Evolutionary conservation across 2,888 invertebrate species (phyloP).

Genomic region (Orthosia gothica): DNA sequence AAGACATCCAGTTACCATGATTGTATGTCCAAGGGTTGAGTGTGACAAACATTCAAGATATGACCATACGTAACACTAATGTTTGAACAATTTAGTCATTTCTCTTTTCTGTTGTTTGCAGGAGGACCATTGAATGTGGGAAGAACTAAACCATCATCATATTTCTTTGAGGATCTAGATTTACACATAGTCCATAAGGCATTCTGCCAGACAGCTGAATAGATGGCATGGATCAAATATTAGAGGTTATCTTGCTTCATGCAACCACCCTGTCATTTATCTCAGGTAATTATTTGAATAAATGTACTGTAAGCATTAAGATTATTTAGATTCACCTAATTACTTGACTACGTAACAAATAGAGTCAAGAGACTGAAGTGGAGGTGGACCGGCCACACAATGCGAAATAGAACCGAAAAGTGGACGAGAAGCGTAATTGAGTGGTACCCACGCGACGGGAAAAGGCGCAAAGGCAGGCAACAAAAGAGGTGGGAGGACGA

Average conservation of each 20-base stretch:
- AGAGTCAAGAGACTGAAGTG: no score
- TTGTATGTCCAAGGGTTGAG: conserved; percentile 87
- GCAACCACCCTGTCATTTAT: not conserved
- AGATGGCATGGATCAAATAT: no score
- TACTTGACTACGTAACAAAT: not conserved
- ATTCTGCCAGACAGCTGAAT: no score
- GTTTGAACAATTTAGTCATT: conserved; percentile 5
- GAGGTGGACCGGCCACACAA: no score
- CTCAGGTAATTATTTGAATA: conserved; percentile 14
- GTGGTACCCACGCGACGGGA: no score
- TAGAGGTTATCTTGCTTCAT: conserved; percentile 3
- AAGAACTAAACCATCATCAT: not conserved
- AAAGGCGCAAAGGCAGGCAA: no score
- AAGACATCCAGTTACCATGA: conserved; percentile 81
- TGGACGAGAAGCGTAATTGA: no score
- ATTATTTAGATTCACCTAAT: not conserved
- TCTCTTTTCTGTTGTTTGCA: conserved; percentile 24
- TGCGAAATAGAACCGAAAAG: no score
- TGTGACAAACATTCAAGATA: conserved; percentile 76
- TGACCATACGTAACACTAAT: not conserved
- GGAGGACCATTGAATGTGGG: not conserved
- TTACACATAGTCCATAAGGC: no score
- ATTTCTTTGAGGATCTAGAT: not conserved
- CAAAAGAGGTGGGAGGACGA: no score
- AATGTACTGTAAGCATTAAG: not conserved